phyloP scores from a whole-genome alignment of 2,797 vertebrate genomes.

The Xenopus petersii region DNA sequence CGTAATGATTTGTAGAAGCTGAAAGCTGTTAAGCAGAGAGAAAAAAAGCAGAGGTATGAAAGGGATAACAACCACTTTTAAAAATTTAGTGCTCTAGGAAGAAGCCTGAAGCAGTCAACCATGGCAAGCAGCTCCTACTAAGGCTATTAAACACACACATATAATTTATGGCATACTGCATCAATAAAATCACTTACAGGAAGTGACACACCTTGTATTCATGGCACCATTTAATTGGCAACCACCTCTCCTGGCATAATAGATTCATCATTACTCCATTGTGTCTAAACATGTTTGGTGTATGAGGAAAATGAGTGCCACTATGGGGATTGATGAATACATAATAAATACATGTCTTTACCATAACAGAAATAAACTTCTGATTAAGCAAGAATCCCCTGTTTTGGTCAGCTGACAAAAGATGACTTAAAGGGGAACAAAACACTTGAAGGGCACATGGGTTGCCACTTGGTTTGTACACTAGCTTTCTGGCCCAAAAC shows the following conservation, averaged over 20 bases:
- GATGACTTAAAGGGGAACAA: too few species aligned
- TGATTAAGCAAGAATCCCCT: too few species aligned
- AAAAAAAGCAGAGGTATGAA: constrained; percentile 64
- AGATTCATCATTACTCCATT: not conserved
- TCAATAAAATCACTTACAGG: constrained; percentile 34
- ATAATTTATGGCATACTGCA: constrained; percentile 57
- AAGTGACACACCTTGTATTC: constrained; percentile 16
- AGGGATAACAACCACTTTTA: constrained; percentile 60
- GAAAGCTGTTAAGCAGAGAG: constrained; percentile 63
- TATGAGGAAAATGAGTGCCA: too few species aligned
- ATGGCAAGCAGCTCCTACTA: constrained; percentile 64
- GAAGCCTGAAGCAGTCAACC: constrained; percentile 60
- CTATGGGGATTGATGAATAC: too few species aligned
- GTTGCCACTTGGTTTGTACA: too few species aligned
- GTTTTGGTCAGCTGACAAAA: too few species aligned
- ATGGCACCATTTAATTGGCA: constrained; percentile 26
- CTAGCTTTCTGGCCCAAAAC: too few species aligned
- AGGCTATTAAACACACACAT: constrained; percentile 60
- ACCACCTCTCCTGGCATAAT: not conserved
- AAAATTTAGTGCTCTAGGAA: constrained; percentile 66
- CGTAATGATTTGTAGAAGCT: constrained; percentile 64
- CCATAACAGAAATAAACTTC: too few species aligned
- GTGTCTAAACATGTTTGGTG: not conserved
- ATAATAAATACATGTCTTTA: too few species aligned
- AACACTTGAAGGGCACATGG: too few species aligned